Base-by-base conservation (phyloP, 2,888 invertebrate species). In the Hydraecia micacea region DNA sequence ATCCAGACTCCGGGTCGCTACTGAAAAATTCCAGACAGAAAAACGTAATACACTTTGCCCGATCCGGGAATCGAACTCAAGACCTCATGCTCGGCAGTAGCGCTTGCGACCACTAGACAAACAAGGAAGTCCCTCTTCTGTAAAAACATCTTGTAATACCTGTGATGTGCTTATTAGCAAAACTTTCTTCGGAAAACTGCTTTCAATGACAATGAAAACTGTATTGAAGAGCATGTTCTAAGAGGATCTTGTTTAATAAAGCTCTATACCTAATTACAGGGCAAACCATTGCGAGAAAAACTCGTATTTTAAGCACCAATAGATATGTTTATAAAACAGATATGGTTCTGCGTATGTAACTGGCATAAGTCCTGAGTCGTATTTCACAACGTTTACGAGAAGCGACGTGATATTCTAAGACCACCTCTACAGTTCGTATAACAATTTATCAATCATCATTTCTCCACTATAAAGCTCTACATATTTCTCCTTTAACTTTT, bases 401-500 rank as follows among this genome's bases (percentile, higher is more conserved):
- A 73, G 6, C 42, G 13, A n/a, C 8, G 58, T n/a, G 55, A 36
- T 81, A 68, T 78, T 75, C 21, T 25, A 32, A 67, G 82, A 79
- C 79, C 77, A 84, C 75, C 80, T 42, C 36, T 46, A 21, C 52
- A 62, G 55, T 55, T 67, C 18, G 0, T 79, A 72, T 62, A 66
- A 63, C 68, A 63, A 85, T 85, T 79, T 82, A 73, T 82, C 85
- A 79, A 85, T 83, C 77, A 83, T 63, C 70, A 75, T 86, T 67
- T 55, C 46, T 36, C 46, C 11, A 46, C 73, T 36, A 77, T 74
- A 79, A 79, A 76, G 18, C 58, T 84, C 71, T 80, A n/a, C n/a
- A n/a, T n/a, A 80, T 80, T 80, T 81, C 75, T 79, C 78, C 66
- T 81, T 67, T 69, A 83, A 81, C 42, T 79, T 85, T 87, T 82